These are phyloP conservation scores for Synanthedon formicaeformis DNA, from an alignment of 2,888 invertebrate species.

Conservation along the genomic window DNA sequence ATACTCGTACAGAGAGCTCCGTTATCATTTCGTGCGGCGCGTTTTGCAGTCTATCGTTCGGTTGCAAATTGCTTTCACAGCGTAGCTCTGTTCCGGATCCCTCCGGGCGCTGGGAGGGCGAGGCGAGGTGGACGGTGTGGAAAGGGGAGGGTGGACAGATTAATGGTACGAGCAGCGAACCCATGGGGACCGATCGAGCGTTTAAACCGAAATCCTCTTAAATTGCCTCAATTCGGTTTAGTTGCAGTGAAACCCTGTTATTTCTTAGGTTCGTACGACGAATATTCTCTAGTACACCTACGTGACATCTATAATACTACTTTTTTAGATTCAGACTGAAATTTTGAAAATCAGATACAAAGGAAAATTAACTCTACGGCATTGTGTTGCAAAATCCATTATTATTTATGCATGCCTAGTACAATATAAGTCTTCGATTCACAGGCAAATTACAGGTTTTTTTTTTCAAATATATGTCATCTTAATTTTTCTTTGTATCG, in stretches of 20 bases:
- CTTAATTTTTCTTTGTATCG: too few relatives aligned
- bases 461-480: too few relatives aligned
- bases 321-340: too few relatives aligned
- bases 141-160: constrained; percentile 32
- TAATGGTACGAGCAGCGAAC: constrained; percentile 38
- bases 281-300: too few relatives aligned
- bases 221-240: constrained; percentile 33
- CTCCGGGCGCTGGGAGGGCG: background rate
- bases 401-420: too few relatives aligned
- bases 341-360: too few relatives aligned
- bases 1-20: background rate
- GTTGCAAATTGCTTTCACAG: constrained; percentile 26
- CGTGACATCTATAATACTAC: too few relatives aligned
- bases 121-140: constrained; percentile 9
- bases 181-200: constrained; percentile 50
- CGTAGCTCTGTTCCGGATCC: background rate
- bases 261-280: too few relatives aligned
- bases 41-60: constrained; percentile 28
- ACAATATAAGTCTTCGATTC: too few relatives aligned
- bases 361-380: too few relatives aligned
- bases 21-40: constrained; percentile 10
- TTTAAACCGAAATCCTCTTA: constrained; percentile 49
- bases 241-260: constrained; percentile 20
- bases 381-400: too few relatives aligned
- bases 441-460: too few relatives aligned